Conservation (phyloP, 2,888 invertebrate genomes). For the Pimpla rufipes region DNA sequence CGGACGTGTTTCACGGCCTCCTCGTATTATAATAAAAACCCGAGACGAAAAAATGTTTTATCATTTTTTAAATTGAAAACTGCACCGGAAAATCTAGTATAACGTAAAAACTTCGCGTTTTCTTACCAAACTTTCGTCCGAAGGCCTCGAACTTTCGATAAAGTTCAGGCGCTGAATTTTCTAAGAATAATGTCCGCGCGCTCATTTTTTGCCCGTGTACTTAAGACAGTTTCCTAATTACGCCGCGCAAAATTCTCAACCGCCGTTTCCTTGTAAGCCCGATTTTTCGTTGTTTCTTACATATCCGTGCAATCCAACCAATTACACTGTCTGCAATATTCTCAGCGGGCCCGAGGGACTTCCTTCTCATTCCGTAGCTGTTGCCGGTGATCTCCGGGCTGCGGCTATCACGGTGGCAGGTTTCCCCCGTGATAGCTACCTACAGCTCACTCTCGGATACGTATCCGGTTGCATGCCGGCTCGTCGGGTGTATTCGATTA, state of each 20-base stretch:
- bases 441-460: constrained; percentile 36
- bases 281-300: neutral
- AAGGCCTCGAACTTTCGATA: neutral
- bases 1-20: neutral
- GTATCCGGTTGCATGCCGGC: constrained; percentile 59
- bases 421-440: constrained; percentile 27
- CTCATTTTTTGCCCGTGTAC: neutral
- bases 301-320: constrained; percentile 37
- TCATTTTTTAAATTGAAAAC: no score
- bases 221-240: neutral
- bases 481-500: constrained; percentile 59
- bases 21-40: neutral
- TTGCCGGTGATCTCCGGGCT: constrained; percentile 26
- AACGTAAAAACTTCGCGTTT: no score
- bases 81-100: no score
- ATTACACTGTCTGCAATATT: constrained; percentile 51
- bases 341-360: constrained; percentile 11
- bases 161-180: neutral
- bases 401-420: constrained; percentile 33
- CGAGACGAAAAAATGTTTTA: no score
- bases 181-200: neutral
- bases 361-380: constrained; percentile 12
- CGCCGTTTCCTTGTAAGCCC: neutral
- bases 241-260: neutral
- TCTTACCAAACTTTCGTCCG: no score